phyloP scores from a whole-genome alignment of 2,113 vertebrate species.

The Scophthalmus maximus region DNA sequence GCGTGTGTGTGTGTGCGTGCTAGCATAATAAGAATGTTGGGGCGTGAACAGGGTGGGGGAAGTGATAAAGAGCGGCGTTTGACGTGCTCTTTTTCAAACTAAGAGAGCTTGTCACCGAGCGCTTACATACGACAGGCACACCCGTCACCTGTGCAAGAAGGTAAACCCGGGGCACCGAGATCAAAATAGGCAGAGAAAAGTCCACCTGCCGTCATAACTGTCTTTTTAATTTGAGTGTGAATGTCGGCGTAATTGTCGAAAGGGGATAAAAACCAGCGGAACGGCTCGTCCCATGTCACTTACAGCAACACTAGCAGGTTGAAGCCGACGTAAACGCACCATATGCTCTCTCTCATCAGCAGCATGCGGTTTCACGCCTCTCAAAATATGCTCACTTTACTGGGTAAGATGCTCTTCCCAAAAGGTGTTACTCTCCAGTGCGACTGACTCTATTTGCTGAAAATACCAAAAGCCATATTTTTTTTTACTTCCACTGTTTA shows the following conservation, averaged over 20 bases:
- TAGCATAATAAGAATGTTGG: too few relatives aligned
- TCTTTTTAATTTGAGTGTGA: background rate
- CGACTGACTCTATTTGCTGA: conserved; percentile 12
- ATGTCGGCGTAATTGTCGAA: background rate
- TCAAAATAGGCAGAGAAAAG: background rate
- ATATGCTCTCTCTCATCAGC: conserved; percentile 39
- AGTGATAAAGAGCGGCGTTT: background rate
- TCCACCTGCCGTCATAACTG: background rate
- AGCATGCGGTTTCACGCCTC: conserved; percentile 55
- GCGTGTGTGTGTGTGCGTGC: too few relatives aligned
- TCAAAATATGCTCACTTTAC: conserved; percentile 33
- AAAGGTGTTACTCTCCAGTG: conserved; percentile 47
- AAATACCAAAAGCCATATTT: background rate
- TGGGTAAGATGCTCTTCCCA: conserved; percentile 23
- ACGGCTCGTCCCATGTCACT: conserved; percentile 34
- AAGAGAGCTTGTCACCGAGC: too few relatives aligned
- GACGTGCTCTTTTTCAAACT: background rate
- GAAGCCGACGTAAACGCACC: conserved; percentile 29
- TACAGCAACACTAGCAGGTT: conserved; percentile 24
- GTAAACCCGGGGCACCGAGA: background rate
- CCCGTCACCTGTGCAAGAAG: background rate
- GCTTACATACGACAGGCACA: background rate
- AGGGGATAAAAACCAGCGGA: background rate
- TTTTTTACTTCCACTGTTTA: background rate
- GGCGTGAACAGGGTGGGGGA: too few relatives aligned